A percentile compares a stretch with the other conserved stretches of the same genome.
Evolutionary conservation across 2,113 vertebrate species (phyloP).

Genomic region (Platichthys flesus): DNA sequence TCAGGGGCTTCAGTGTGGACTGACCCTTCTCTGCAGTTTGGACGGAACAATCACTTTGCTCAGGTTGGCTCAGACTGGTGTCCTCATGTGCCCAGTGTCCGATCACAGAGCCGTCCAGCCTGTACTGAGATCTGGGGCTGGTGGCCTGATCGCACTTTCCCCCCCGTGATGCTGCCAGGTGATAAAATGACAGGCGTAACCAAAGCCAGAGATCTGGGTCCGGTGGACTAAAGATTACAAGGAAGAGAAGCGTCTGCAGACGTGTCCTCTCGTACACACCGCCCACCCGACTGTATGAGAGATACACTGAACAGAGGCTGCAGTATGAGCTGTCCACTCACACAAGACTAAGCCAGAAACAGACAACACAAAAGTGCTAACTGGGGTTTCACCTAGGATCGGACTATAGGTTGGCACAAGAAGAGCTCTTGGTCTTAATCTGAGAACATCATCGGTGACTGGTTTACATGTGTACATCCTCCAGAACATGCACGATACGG

Average conservation of each 20-base stretch:
- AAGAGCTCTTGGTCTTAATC: constrained; percentile 14
- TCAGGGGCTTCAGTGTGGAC: not conserved
- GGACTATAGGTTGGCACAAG: constrained; percentile 46
- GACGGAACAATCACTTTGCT: not conserved
- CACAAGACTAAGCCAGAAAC: constrained; percentile 11
- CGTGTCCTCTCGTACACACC: too few species aligned
- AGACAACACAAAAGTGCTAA: constrained; percentile 20
- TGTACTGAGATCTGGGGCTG: not conserved
- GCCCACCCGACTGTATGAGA: too few species aligned
- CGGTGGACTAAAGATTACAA: not conserved
- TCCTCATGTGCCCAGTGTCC: too few species aligned
- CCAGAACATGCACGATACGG: constrained; percentile 20
- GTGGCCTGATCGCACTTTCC: not conserved
- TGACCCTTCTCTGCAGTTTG: not conserved
- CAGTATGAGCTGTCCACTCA: constrained; percentile 2
- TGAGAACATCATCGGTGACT: constrained; percentile 24
- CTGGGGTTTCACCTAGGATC: constrained; percentile 12
- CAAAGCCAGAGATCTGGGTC: not conserved
- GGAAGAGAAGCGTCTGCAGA: not conserved
- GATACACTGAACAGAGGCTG: constrained; percentile 7
- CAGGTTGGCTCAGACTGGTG: not conserved
- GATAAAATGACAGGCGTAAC: not conserved
- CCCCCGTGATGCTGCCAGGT: too few species aligned
- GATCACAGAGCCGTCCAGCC: not conserved
- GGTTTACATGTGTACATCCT: constrained; percentile 31